These are phyloP conservation scores for Wiebesia pumilae DNA, from an alignment of 1,140 invertebrate species.

Conservation along the genomic window DNA sequence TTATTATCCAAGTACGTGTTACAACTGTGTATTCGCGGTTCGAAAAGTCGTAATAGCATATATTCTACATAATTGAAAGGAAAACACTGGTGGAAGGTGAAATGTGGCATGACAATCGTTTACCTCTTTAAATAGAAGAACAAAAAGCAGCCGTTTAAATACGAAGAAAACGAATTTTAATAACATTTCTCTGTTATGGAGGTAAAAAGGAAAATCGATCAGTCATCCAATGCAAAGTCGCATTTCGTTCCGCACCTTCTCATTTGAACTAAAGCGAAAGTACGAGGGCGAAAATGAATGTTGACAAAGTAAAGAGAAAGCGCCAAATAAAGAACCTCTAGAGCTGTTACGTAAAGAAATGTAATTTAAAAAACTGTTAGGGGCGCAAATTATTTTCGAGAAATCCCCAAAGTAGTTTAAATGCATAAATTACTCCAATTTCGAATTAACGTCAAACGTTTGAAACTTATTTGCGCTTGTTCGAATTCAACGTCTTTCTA, in stretches of 20 bases:
- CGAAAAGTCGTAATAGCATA: not conserved
- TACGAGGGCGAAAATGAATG: not conserved
- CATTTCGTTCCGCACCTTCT: constrained; percentile 14
- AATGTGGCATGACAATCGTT: not conserved
- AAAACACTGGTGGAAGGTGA: not conserved
- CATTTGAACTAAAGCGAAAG: constrained; percentile 8
- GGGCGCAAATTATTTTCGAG: not conserved
- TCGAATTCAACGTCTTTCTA: not conserved
- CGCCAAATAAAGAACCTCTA: not conserved
- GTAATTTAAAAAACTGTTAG: not conserved
- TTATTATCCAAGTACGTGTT: too few species aligned
- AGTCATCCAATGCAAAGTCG: constrained; percentile 8
- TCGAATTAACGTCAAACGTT: not conserved
- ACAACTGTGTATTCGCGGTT: too few species aligned
- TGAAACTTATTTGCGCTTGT: not conserved
- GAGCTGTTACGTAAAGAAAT: constrained; percentile 1
- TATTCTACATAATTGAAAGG: not conserved
- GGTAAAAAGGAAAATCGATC: not conserved
- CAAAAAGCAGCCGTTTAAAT: not conserved
- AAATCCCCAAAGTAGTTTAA: not conserved
- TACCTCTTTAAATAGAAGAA: not conserved
- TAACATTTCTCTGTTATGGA: not conserved
- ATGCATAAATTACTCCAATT: not conserved
- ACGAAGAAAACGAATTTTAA: not conserved
- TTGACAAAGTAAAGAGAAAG: constrained; percentile 1